Conservation (phyloP, 2,113 vertebrate genomes). For the rabbit (Oryctolagus cuniculus) region mOryCun1.1 NC_091434.1:5085001-5085500, state of each 20-base stretch:
- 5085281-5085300: neutral
- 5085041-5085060: neutral
- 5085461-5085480: too few relatives aligned
- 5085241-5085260: neutral
- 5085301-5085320: neutral
- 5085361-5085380: too few relatives aligned
- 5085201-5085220: neutral
- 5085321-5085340: neutral
- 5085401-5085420: too few relatives aligned
- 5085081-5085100: neutral
- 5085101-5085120: neutral
- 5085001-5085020: constrained; percentile 45
- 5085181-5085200: too few relatives aligned
- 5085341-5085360: neutral
- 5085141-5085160: neutral
- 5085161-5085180: neutral
- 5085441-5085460: too few relatives aligned
- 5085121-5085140: constrained; percentile 32
- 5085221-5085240: neutral
- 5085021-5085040: neutral
- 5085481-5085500: too few relatives aligned
- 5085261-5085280: neutral
- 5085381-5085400: too few relatives aligned
- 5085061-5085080: neutral
- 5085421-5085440: too few relatives aligned